Evolutionary conservation across 2,888 invertebrate genomes (phyloP).

Genomic region (Dexiosoma caninum): DNA sequence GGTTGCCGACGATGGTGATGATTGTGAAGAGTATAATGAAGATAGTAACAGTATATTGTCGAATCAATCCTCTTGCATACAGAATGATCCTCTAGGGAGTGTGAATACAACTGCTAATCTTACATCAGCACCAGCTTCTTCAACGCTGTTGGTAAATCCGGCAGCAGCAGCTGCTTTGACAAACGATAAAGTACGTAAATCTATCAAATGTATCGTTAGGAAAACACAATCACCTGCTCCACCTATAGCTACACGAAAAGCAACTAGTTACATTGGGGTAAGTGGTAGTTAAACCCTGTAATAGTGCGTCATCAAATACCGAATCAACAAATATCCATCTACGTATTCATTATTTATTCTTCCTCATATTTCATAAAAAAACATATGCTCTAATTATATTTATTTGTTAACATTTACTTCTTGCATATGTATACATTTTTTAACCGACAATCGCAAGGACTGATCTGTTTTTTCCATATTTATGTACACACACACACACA

Average conservation of each 20-base stretch:
- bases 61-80: constrained; percentile 68
- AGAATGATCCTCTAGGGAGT: constrained; percentile 32
- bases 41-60: constrained; percentile 73
- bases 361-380: constrained; percentile 21
- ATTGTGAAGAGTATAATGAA: constrained; percentile 70
- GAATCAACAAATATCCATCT: constrained; percentile 20
- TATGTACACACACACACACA: too few relatives aligned
- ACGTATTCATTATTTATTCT: constrained; percentile 17
- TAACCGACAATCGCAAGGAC: too few relatives aligned
- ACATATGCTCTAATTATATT: too few relatives aligned
- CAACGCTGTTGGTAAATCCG: constrained; percentile 49
- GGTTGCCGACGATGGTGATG: constrained; percentile 70
- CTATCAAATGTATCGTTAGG: constrained; percentile 67
- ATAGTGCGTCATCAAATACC: constrained; percentile 59
- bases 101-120: constrained; percentile 28
- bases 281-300: constrained; percentile 65
- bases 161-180: constrained; percentile 32
- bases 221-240: constrained; percentile 78
- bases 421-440: background rate
- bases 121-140: constrained; percentile 44
- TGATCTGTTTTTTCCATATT: too few relatives aligned
- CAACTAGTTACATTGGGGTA: constrained; percentile 82
- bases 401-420: too few relatives aligned
- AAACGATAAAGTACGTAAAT: constrained; percentile 62
- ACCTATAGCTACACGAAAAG: constrained; percentile 80